Evolutionary conservation across 2,888 invertebrate species (phyloP), one percentile per base, ranked within the genome.

Genomic region (Yponomeuta sedellus): DNA sequence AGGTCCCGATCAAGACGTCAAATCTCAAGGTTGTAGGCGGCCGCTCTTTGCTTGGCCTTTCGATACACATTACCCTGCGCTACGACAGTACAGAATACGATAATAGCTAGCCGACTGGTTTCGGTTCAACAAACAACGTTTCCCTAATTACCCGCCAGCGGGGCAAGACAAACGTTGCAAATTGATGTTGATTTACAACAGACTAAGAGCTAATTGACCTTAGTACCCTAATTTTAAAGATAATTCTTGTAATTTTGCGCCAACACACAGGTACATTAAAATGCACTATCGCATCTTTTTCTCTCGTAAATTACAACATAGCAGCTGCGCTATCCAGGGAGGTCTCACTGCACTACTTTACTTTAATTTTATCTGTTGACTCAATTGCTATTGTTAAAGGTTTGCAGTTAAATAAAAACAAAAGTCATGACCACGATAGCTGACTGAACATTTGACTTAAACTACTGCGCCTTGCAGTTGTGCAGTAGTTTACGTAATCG

Each of bases 1-100:
- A 84, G 90, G 90, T 91, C 90, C 80, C 87, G 87, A 89, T 88
- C 90, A 88, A 90, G 89, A 88, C 89, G 84, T 90, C 89, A 91
- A 88, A 87, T 82, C 87, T 85, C 88, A 91, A 90, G 90, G 90
- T 82, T 87, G 84, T 69, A 74, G 71, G 77, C 81, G 77, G 79
- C 78, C 83, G 78, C 76, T 79, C 81, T 78, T 80, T 83, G 77
- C 74, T 75, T 75, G 74, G 74, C 77, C 82, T 81, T 81, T 83
- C 81, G 80, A 84, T 85, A 86, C 81, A 83, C 77, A 82, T 84
- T 52, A 84, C 78, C 81, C 28, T 64, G 57, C 78, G 80, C 63
- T 66, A 67, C 28, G 52, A 67, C 59, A 64, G 19, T 11, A 63
- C 44, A 64, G 52, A 19, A 44, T 52, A 20, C 19, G 44, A 64